Base-by-base conservation (phyloP, 1,140 invertebrate species). In the Orius insidiosus region DNA sequence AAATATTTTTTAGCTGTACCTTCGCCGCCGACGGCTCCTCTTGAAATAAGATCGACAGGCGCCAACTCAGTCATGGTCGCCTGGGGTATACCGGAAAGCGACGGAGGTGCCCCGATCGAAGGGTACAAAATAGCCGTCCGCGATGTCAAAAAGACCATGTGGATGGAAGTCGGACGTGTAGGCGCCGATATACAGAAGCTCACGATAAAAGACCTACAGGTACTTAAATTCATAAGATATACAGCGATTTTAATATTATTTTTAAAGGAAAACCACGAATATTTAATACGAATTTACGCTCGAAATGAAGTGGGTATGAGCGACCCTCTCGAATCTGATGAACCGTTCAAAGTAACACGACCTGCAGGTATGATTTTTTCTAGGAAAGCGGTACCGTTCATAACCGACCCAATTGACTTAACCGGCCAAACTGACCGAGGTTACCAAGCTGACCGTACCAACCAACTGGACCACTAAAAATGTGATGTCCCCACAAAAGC, bases 281-380 rank as follows among this genome's bases (percentile, higher is more conserved):
- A 94, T 59, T 70, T 83, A 58, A 76, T 95, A 43, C 72, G 88
- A 55, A 88, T 94, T 55, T 89, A 82, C 60, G 93, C 92, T 10
- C 75, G 78, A 56, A 98, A 98, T 65, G 89, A 95, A 66, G 80
- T 96, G 49, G 95, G 95, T 36, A 64, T 88, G 36, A 94, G 92
- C 62, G 88, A 95, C 58, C 86, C 90, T 18, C 68, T 94, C 42
- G 87, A 92, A 66, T 85, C 85, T 14, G 88, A 93, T 54, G 89
- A 95, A 59, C 78, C 88, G 1, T 81, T 95, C 59, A 82, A 80
- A 60, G 80, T 89, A 40, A 63, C 86, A 53, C 73, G 83, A 55
- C 75, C 76, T 63, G 85, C 41, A 30, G 41, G 41, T 43, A 43
- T 30, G 19, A n/a, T n/a, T n/a, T n/a, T n/a, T n/a, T n/a, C n/a